A percentile compares a stretch with the other conserved stretches of the same genome.
Evolutionary conservation across 2,113 vertebrate species (phyloP).

Genomic region (Manacus vitellinus): DNA sequence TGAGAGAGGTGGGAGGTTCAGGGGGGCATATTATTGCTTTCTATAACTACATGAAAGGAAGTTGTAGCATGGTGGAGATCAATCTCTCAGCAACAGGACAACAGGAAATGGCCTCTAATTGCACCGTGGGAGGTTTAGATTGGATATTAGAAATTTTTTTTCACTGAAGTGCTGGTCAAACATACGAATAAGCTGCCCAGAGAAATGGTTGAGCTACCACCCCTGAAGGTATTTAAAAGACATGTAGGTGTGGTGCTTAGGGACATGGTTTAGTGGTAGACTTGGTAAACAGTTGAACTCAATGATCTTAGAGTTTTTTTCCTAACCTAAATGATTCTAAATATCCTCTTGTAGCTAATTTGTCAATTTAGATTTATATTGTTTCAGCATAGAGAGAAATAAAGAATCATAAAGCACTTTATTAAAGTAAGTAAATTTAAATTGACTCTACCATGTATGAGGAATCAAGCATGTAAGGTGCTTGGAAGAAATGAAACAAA

Average conservation of each 20-base stretch:
- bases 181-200: not conserved
- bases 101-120: not conserved
- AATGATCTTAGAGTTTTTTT: not conserved
- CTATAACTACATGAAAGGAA: not conserved
- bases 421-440: constrained; percentile 38
- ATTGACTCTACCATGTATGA: not conserved
- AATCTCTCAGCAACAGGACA: not conserved
- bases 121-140: fast-evolving
- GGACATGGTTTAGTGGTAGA: not conserved
- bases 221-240: not conserved
- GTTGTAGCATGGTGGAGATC: too few relatives aligned
- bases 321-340: not conserved
- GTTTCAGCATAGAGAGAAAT: not conserved
- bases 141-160: not conserved
- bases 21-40: not conserved
- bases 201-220: not conserved
- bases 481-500: not conserved
- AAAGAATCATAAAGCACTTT: not conserved
- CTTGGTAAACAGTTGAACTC: not conserved
- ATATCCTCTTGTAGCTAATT: constrained; percentile 32
- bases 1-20: not conserved
- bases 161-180: not conserved
- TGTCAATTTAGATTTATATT: not conserved
- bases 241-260: too few relatives aligned
- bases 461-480: not conserved